Evolutionary conservation across 2,113 vertebrate species (phyloP).

Genomic region (Callocephalon fimbriatum): DNA sequence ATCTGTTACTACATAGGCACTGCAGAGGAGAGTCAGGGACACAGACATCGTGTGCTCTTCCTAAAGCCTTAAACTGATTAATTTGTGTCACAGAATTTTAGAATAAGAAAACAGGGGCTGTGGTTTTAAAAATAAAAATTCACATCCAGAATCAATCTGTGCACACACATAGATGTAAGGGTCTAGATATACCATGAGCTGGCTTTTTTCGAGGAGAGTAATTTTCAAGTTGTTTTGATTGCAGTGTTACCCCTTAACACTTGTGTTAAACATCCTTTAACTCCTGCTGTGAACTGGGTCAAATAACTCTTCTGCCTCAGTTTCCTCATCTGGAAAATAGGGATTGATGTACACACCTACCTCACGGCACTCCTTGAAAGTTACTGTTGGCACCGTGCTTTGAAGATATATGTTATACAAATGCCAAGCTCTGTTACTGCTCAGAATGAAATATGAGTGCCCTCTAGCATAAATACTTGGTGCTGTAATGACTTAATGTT

Average conservation of each 20-base stretch:
- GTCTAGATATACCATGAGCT: not conserved
- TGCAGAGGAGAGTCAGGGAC: not conserved
- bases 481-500: slow-evolving; percentile 2
- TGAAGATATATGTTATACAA: not conserved
- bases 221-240: not conserved
- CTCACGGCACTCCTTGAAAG: slow-evolving; percentile 31
- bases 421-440: not conserved
- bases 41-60: not conserved
- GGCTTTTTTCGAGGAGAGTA: not conserved
- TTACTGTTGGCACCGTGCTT: not conserved
- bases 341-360: slow-evolving; percentile 43
- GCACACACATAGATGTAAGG: not conserved
- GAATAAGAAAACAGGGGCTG: not conserved
- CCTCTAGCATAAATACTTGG: slow-evolving; percentile 24
- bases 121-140: not conserved
- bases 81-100: not conserved
- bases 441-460: slow-evolving; percentile 22
- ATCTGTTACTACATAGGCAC: not conserved
- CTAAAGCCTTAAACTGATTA: not conserved
- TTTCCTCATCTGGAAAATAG: slow-evolving; percentile 1
- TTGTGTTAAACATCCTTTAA: not conserved
- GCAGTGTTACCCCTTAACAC: not conserved
- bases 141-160: not conserved
- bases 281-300: not conserved
- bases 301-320: not conserved